A percentile compares a stretch with the other conserved stretches of the same genome.
phyloP scores from a whole-genome alignment of 2,888 invertebrate genomes.

The Panopea generosa region DNA sequence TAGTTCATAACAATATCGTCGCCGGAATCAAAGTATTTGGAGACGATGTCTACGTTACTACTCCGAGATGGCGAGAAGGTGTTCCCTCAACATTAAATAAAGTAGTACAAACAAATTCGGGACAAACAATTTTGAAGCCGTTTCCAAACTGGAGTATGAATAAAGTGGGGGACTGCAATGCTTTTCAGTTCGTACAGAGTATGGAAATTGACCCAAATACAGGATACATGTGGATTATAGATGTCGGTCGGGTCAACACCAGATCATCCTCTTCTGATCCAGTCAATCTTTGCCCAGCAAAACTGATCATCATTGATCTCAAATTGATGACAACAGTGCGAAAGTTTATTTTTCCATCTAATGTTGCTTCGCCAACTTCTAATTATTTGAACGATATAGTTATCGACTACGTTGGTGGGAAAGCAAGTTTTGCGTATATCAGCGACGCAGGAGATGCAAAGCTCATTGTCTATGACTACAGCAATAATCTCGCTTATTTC shows the following conservation, averaged over 20 bases:
- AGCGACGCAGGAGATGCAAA: conserved; percentile 46
- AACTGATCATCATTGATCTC: conserved; percentile 53
- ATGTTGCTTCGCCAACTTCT: conserved; percentile 36
- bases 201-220: conserved; percentile 64
- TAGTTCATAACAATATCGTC: conserved; percentile 63
- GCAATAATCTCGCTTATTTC: conserved; percentile 35
- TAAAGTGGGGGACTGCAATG: conserved; percentile 42
- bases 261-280: conserved; percentile 4
- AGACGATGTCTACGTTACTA: conserved; percentile 64
- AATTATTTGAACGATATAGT: conserved; percentile 65
- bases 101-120: background rate
- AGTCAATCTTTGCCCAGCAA: conserved; percentile 54
- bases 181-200: conserved; percentile 61
- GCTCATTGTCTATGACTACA: conserved; percentile 50
- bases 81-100: conserved; percentile 64
- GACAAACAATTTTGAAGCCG: conserved; percentile 34
- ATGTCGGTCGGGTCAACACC: conserved; percentile 53
- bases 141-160: conserved; percentile 56
- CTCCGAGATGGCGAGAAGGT: conserved; percentile 68
- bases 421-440: conserved; percentile 54
- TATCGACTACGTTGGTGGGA: conserved; percentile 46
- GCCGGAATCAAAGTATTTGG: conserved; percentile 65
- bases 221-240: conserved; percentile 67
- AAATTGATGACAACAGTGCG: conserved; percentile 7
- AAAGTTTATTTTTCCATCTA: conserved; percentile 39